A percentile compares a stretch with the other conserved stretches of the same genome.
Evolutionary conservation across 2,797 vertebrate species (phyloP).

Genomic region (Gadopsis bispinosus): DNA sequence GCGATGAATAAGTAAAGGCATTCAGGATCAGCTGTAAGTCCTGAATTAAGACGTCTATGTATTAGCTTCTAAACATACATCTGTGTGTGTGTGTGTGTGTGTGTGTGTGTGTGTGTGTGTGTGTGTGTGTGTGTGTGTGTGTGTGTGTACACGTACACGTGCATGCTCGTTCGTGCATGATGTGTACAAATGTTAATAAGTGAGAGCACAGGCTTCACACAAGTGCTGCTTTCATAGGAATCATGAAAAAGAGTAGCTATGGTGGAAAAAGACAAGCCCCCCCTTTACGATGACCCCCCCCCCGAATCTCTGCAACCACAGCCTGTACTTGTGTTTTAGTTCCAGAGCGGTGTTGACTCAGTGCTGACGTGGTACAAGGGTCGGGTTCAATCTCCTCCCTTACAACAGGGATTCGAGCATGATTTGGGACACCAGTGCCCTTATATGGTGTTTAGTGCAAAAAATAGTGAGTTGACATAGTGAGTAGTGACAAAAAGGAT

Average conservation of each 20-base stretch:
- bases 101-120: conserved; percentile 28
- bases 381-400: conserved; percentile 72
- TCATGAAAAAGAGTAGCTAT: conserved; percentile 62
- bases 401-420: conserved; percentile 41
- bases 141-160: background rate
- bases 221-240: conserved; percentile 83
- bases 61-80: conserved; percentile 48
- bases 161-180: conserved; percentile 26
- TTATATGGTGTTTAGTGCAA: conserved; percentile 73
- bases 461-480: conserved; percentile 48
- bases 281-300: conserved; percentile 67
- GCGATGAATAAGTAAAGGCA: conserved; percentile 76
- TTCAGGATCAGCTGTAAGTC: conserved; percentile 79
- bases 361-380: conserved; percentile 76
- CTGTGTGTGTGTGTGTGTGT: conserved; percentile 32
- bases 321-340: conserved; percentile 69
- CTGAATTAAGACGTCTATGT: conserved; percentile 78
- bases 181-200: conserved; percentile 81
- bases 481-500: conserved; percentile 14
- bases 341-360: conserved; percentile 79
- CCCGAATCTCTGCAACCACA: conserved; percentile 74
- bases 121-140: conserved; percentile 46
- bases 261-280: conserved; percentile 77
- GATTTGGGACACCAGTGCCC: conserved; percentile 66
- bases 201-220: conserved; percentile 75